Evolutionary conservation across 2,113 vertebrate species (phyloP), one percentile per base, ranked within the genome.

Genomic region (Cyprinodon brontotheroides): DNA sequence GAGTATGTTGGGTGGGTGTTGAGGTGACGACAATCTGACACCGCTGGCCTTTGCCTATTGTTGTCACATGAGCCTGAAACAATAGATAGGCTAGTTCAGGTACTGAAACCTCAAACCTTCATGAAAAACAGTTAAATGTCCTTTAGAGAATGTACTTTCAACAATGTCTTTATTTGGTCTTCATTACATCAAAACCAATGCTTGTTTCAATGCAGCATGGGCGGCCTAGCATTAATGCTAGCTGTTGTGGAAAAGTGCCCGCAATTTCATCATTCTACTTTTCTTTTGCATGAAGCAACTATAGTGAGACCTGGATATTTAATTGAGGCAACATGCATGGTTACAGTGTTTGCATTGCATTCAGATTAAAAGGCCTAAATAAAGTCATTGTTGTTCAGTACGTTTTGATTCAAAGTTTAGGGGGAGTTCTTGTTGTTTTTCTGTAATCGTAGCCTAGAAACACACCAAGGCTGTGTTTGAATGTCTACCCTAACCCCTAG

Each of bases 1-100:
- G 47, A 93, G 92, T 93, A 69, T 61, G 50, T 62, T 61, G 74
- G 81, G 78, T 63, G 77, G 1, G 59, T 39, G 65, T 75, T 65
- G 72, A 73, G 1, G 59, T 41, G 65, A 75, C 72, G 72, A 82
- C 62, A 22, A 70, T 72, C 45, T 85, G 80, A 75, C 80, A 68
- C 38, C 70, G 69, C 71, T 37, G 81, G 73, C 37, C 22, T 59
- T 3, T 14, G 45, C 39, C 29, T 75, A 2, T 2, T 61, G 65
- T 53, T 53, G 80, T 82, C 80, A 82, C 85, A 82, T 75, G 65
- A 82, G 71, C 69, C 72, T 72, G 65, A 12, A 43, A 40, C 40
- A 68, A 53, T 83, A 86, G 78, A 41, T 15, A 22, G 37, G 36
- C 72, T 81, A 86, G 86, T 74, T 6, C 36, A 41, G 61, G 39